phyloP scores from a whole-genome alignment of 2,888 invertebrate species.

The Tortricodes alternella region DNA sequence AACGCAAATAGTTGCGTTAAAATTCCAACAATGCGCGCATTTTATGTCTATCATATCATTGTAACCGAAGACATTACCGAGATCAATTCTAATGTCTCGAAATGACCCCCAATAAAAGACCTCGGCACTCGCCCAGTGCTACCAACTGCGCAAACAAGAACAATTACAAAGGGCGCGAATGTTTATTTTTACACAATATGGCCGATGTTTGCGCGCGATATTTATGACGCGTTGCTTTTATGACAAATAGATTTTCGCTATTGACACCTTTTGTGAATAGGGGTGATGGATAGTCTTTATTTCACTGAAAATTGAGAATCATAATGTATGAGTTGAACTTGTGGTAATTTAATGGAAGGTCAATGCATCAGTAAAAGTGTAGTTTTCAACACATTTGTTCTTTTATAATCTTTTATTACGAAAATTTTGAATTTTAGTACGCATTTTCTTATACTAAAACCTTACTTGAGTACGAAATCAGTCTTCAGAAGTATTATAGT shows the following conservation, averaged over 20 bases:
- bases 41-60: background rate
- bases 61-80: background rate
- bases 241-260: conserved; percentile 66
- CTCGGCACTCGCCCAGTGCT: conserved; percentile 56
- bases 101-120: conserved; percentile 23
- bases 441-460: too few relatives aligned
- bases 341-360: too few relatives aligned
- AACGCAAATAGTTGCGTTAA: too few relatives aligned
- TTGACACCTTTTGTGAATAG: conserved; percentile 51
- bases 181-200: conserved; percentile 69
- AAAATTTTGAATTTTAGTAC: too few relatives aligned
- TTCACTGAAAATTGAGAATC: conserved; percentile 3
- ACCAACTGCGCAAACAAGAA: conserved; percentile 72
- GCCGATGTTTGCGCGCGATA: conserved; percentile 60
- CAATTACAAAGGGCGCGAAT: conserved; percentile 65
- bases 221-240: conserved; percentile 62
- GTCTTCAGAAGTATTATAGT: too few relatives aligned
- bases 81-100: conserved; percentile 43
- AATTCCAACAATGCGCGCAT: too few relatives aligned
- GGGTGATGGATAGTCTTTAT: conserved; percentile 33
- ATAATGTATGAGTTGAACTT: background rate
- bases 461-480: too few relatives aligned
- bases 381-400: too few relatives aligned
- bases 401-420: too few relatives aligned
- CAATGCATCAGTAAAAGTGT: too few relatives aligned